Evolutionary conservation across 2,797 vertebrate genomes (phyloP), one percentile per base, ranked within the genome.

Genomic region (Arctocebus calabarensis): DNA sequence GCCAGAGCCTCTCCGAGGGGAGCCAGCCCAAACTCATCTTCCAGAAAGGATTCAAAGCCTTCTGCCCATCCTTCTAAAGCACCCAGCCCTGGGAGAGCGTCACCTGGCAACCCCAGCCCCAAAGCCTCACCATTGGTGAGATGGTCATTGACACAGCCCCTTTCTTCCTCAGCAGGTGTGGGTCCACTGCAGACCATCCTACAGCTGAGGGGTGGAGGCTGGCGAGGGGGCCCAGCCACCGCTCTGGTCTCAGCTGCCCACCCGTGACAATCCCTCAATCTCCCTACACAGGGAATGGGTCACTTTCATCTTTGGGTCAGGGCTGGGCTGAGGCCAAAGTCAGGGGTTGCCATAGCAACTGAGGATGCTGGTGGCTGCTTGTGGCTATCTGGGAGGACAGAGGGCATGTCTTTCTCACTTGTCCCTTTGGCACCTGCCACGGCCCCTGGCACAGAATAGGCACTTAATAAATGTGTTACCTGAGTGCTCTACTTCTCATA

Each of bases 331-430:
- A 96, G 57, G 66, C 87, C 78, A 48, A 7, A 92, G 74, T n/a
- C 57, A 3, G 4, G 13, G 73, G 82, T 97, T 86, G 19, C 95
- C 95, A 40, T 83, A 82, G 90, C 94, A 94, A 74, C 91, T 59
- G 22, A 4, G 37, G 77, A 29, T 0, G 29, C 93, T 70, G 71
- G 86, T 7, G 77, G 77, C 82, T 48, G 59, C 77, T 43, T 22
- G 20, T 83, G 29, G 66, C 43, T 66, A 7, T 68, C 17, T 14
- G 11, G 4, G 40, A 29, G 70, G 66, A 5, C 43, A 29, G 45
- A n/a, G 48, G 32, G 14, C 2, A 0, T 43, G 37, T 23, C 57
- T 68, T 55, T 34, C 70, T 88, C 20, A 11, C 34, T 88, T 6
- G 7, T 25, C 7, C 40, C 34, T 32, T 14, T 22, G 27, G 52